Base-by-base conservation (phyloP, 2,888 invertebrate genomes). In the Heteromurus nitidus region DNA sequence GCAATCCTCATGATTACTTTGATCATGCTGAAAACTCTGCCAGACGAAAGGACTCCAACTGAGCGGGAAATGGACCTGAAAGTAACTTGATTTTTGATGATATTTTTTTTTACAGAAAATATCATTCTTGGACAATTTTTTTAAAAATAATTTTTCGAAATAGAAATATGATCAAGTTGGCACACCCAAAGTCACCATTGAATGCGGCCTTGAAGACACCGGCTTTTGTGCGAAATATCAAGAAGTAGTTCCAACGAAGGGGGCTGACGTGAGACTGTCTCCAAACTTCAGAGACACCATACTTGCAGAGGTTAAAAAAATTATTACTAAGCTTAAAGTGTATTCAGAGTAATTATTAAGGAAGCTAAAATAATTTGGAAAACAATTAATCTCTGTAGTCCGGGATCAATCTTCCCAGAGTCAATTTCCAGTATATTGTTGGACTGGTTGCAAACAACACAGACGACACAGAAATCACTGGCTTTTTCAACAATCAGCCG, bases 401-500 rank as follows among this genome's bases (percentile, higher is more conserved):
- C 0, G 81, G 81, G 18, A 85, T 88, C 20, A 88, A 89, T 53
- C 82, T 90, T 18, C 88, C 88, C 0, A 77, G 85, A 26, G 89
- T 89, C 80, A 90, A 89, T 77, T 86, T 88, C 50, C 88, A 88
- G 36, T 89, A 89, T 69, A 87, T 90, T 55, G 85, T 89, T 3
- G 90, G 88, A 0, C 69, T 86, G 1, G 20, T 16, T 20, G 28
- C 58, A 36, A 16, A 42, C 13, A 20, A 58, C 5, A n/a, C 7
- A 11, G 47, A 47, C n/a, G 3, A 5, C 3, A 55, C 2, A 0
- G n/a, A n/a, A n/a, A 91, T 92, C 0, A 92, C 90, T 0, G 94
- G 93, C 0, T 93, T 93, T 92, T 94, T 95, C 89, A 95, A 95
- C 88, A 95, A 94, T 88, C 93, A 95, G 88, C 94, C 94, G 0